Evolutionary conservation across 2,113 vertebrate genomes (phyloP).

Genomic region (Ceyx cyanopectus): DNA sequence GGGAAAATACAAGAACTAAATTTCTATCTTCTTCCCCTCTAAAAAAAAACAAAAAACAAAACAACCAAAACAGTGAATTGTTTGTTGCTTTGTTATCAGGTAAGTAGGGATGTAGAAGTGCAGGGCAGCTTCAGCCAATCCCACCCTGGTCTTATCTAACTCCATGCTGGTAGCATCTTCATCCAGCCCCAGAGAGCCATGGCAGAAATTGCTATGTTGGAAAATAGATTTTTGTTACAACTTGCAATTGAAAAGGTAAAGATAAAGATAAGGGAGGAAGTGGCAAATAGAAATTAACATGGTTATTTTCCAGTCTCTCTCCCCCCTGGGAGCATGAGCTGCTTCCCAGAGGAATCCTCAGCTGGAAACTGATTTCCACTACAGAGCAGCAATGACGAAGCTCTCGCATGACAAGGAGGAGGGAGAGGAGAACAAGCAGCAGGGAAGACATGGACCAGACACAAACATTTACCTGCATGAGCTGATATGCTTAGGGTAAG

Average conservation of each 20-base stretch:
- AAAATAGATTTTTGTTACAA: constrained; percentile 3
- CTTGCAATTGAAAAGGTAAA: constrained; percentile 66
- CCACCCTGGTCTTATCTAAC: neutral
- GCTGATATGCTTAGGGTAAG: neutral
- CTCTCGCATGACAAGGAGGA: accelerated
- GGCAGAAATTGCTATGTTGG: neutral
- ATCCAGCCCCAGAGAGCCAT: neutral
- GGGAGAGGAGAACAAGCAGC: neutral
- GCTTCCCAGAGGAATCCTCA: neutral
- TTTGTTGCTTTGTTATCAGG: neutral
- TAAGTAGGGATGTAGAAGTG: neutral
- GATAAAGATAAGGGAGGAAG: constrained; percentile 39
- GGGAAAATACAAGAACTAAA: neutral
- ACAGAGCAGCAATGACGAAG: neutral
- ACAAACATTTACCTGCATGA: neutral
- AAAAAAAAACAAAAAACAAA: neutral
- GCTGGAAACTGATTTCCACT: neutral
- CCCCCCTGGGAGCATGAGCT: neutral
- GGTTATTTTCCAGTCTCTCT: neutral
- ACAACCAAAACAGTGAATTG: neutral
- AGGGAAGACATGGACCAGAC: neutral
- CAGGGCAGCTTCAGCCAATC: neutral
- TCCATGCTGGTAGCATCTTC: neutral
- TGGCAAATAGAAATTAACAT: neutral
- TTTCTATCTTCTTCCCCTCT: neutral